phyloP scores from a whole-genome alignment of 2,888 invertebrate genomes.

The Oxyscelio sp. region DNA sequence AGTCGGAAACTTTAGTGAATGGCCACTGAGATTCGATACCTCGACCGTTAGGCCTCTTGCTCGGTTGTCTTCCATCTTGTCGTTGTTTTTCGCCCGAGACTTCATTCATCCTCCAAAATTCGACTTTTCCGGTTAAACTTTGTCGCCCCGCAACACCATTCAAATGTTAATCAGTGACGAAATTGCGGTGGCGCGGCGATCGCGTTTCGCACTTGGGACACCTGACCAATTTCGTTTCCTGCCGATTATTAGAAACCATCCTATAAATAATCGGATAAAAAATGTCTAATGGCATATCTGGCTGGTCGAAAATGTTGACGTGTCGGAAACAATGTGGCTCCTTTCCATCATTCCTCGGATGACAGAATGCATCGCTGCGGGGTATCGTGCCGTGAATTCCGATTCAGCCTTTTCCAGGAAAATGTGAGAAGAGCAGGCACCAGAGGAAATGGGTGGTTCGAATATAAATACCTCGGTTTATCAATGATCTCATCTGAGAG shows the following conservation, averaged over 20 bases:
- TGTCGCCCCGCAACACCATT: neutral
- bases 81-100: neutral
- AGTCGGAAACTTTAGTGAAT: slow-evolving; percentile 51
- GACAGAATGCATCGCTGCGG: slow-evolving; percentile 65
- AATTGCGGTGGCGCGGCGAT: neutral
- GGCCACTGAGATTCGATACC: neutral
- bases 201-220: slow-evolving; percentile 22
- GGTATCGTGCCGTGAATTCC: slow-evolving; percentile 56
- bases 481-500: slow-evolving; percentile 73
- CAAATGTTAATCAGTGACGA: slow-evolving; percentile 40
- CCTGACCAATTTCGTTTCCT: slow-evolving; percentile 44
- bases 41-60: slow-evolving; percentile 35
- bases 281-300: neutral
- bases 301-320: slow-evolving; percentile 5
- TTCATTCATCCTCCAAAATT: slow-evolving; percentile 37
- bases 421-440: slow-evolving; percentile 58
- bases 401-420: slow-evolving; percentile 65
- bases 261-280: slow-evolving; percentile 34
- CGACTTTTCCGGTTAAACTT: slow-evolving; percentile 49
- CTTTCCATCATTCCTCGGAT: slow-evolving; percentile 26
- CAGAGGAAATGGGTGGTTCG: slow-evolving; percentile 77
- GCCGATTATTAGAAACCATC: slow-evolving; percentile 27
- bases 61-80: neutral
- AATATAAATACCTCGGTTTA: slow-evolving; percentile 64
- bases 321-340: slow-evolving; percentile 58